Percentiles rank a stretch among this genome's conserved stretches.
Evolutionary conservation across 2,888 invertebrate genomes (phyloP).

Genomic region (Temnothorax ravouxi): DNA sequence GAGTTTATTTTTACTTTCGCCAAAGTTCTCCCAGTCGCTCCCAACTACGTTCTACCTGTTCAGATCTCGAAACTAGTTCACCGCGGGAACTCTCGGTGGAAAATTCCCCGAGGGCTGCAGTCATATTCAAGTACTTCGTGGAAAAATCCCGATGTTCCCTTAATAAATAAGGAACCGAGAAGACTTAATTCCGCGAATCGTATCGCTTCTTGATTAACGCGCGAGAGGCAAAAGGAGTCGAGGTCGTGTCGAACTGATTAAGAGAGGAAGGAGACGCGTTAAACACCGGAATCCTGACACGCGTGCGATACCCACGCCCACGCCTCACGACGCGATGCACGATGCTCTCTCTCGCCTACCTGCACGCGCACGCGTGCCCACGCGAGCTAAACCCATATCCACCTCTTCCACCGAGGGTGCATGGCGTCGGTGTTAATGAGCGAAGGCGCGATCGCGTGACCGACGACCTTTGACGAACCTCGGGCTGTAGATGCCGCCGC

Average conservation of each 20-base stretch:
- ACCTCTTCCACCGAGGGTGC: neutral
- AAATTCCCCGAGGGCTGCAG: neutral
- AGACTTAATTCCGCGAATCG: slow-evolving; percentile 18
- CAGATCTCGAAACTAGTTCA: neutral
- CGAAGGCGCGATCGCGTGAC: slow-evolving; percentile 73
- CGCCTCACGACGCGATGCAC: slow-evolving; percentile 50
- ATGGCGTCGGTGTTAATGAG: slow-evolving; percentile 67
- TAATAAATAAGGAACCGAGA: slow-evolving; percentile 12
- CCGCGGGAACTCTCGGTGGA: neutral
- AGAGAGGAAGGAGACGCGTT: slow-evolving; percentile 61
- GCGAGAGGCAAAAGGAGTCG: slow-evolving; percentile 5
- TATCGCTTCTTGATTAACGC: slow-evolving; percentile 29
- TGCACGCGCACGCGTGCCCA: slow-evolving; percentile 61
- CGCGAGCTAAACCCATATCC: slow-evolving; percentile 12
- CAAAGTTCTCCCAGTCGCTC: neutral
- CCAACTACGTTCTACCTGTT: neutral
- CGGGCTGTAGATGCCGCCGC: neutral
- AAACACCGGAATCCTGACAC: slow-evolving; percentile 61
- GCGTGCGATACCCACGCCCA: slow-evolving; percentile 46
- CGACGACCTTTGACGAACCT: slow-evolving; percentile 61
- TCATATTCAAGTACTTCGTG: neutral
- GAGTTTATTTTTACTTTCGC: neutral
- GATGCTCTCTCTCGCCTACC: slow-evolving; percentile 19
- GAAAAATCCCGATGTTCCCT: slow-evolving; percentile 18
- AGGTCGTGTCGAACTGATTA: slow-evolving; percentile 67